phyloP scores from a whole-genome alignment of 2,797 vertebrate genomes.

The Sparidentex hasta region DNA sequence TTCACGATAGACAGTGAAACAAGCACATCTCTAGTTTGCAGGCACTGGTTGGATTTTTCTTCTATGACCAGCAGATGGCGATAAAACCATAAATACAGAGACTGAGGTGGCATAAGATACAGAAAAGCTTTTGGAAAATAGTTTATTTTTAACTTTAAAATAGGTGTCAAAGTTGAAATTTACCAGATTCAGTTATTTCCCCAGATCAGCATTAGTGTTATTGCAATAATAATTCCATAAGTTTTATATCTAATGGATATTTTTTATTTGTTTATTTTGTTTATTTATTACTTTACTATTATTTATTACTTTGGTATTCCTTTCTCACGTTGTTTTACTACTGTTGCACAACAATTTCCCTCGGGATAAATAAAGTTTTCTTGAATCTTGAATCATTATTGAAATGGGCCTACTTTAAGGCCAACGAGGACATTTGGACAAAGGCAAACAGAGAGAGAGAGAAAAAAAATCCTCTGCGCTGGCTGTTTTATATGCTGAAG shows the following conservation, averaged over 20 bases:
- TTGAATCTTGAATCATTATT: too few relatives aligned
- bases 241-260: too few relatives aligned
- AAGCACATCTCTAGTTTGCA: not conserved
- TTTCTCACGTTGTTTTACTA: too few relatives aligned
- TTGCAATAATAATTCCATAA: not conserved
- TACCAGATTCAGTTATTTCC: not conserved
- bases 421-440: not conserved
- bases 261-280: too few relatives aligned
- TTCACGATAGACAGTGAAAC: not conserved
- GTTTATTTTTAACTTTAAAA: not conserved
- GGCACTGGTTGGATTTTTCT: not conserved
- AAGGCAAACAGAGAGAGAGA: not conserved
- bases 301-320: too few relatives aligned
- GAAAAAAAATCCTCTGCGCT: not conserved
- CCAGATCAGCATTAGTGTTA: not conserved
- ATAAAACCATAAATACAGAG: slow-evolving; percentile 16
- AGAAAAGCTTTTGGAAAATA: not conserved
- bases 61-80: slow-evolving; percentile 67
- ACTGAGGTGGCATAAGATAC: not conserved
- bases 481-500: not conserved
- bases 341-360: too few relatives aligned
- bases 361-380: too few relatives aligned
- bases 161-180: not conserved
- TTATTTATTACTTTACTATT: too few relatives aligned
- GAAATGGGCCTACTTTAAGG: too few relatives aligned